These are phyloP conservation scores for Drosophila yakuba DNA, from an alignment of 1,140 invertebrate genomes.

Conservation along the genomic window DNA sequence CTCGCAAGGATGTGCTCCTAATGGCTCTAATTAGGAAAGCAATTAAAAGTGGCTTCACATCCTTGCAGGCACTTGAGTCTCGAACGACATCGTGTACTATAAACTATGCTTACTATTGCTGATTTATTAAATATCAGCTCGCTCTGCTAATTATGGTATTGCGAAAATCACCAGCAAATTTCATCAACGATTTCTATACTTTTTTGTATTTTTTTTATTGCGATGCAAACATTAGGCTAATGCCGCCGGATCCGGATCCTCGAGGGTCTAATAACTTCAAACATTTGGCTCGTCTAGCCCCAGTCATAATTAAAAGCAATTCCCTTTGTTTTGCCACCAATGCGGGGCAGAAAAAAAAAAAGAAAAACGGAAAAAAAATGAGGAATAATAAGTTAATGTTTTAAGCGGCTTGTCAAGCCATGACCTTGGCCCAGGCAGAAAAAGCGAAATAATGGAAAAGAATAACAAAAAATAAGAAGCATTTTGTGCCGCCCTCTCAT, in stretches of 20 bases:
- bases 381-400: slow-evolving; percentile 75
- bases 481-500: slow-evolving; percentile 63
- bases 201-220: neutral
- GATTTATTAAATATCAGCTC: too few relatives aligned
- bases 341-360: neutral
- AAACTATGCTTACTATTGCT: slow-evolving; percentile 2
- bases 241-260: neutral
- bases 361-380: slow-evolving; percentile 16
- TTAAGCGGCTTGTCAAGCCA: slow-evolving; percentile 70
- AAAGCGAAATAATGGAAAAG: slow-evolving; percentile 35
- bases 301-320: slow-evolving; percentile 68
- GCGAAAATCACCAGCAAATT: neutral
- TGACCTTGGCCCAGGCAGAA: slow-evolving; percentile 58
- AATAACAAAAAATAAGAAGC: slow-evolving; percentile 27
- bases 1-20: slow-evolving; percentile 16
- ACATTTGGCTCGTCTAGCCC: slow-evolving; percentile 52
- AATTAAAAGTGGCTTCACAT: slow-evolving; percentile 13
- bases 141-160: too few relatives aligned
- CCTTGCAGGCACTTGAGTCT: too few relatives aligned
- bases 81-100: too few relatives aligned
- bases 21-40: slow-evolving; percentile 22
- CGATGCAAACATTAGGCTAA: slow-evolving; percentile 1
- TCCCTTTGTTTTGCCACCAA: slow-evolving; percentile 16
- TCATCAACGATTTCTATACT: neutral
- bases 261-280: slow-evolving; percentile 50